Base-by-base conservation (phyloP, 1,140 invertebrate species). In the Plutomurus gul region DNA sequence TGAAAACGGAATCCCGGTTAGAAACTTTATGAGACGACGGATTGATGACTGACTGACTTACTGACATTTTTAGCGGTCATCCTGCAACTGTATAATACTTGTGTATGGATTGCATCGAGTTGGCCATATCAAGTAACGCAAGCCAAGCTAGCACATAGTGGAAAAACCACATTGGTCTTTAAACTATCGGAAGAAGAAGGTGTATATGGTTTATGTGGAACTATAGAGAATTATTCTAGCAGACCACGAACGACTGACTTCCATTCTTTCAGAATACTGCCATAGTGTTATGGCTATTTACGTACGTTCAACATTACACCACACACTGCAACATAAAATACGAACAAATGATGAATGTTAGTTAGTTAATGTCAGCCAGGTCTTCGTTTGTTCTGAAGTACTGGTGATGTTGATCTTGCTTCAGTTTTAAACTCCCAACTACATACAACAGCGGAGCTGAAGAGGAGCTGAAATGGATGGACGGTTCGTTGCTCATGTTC, bases 401-500 rank as follows among this genome's bases (percentile, higher is more conserved):
- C 18, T 16, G 56, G 27, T 65, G 56, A 65, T 65, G 25, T 65
- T 65, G 56, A 65, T 65, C 51, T 27, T 65, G 27, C 30, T 60
- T 33, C 36, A 65, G 27, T 65, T 65, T 30, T 65, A 36, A 51
- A 30, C 56, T 65, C 27, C n/a, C n/a, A 13, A 65, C 27, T 33
- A 33, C 18, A 72, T 27, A 40, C 36, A 18, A 33, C 16, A 49
- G 16, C 8, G 47, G n/a, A n/a, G n/a, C 4, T 49, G 22, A 49
- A 75, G 72, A 47, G 22, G 46, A 46, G 73, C 20, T 37, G 40
- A 51, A 75, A 51, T 46, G 43, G 40, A 75, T 30, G 37, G 75
- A 77, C 75, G 75, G 51, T 70, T 77, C 51, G 75, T 77, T 77
- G 75, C 33, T 46, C 56, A 77, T 77, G 75, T 70, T 77, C 30